phyloP scores from a whole-genome alignment of 2,888 invertebrate species.

The Himalopsyche anomala region DNA sequence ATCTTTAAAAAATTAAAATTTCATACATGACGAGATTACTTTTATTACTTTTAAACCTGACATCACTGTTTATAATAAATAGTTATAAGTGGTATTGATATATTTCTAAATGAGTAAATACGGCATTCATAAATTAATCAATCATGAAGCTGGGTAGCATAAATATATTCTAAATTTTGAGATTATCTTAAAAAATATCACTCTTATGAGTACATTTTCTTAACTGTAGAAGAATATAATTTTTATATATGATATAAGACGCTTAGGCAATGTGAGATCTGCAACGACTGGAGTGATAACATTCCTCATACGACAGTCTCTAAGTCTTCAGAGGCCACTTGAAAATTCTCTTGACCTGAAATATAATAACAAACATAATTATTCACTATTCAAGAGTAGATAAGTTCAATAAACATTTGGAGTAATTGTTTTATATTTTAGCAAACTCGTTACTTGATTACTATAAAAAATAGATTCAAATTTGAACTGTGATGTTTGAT shows the following conservation, averaged over 20 bases:
- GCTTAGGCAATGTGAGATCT: conserved; percentile 63
- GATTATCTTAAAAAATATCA: conserved; percentile 62
- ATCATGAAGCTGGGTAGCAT: conserved; percentile 12
- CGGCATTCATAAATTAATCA: conserved; percentile 3
- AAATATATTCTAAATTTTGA: conserved; percentile 47
- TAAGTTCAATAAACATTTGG: no score
- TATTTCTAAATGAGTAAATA: conserved; percentile 34
- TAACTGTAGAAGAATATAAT: conserved; percentile 58
- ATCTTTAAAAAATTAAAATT: conserved; percentile 22
- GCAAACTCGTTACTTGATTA: no score
- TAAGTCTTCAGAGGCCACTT: conserved; percentile 76
- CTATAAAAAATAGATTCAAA: no score
- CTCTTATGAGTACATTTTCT: conserved; percentile 59
- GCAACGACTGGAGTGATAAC: conserved; percentile 5
- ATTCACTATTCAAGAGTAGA: neutral
- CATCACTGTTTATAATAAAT: conserved; percentile 32
- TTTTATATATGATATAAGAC: conserved; percentile 54
- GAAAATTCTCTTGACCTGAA: conserved; percentile 77
- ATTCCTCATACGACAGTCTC: conserved; percentile 75
- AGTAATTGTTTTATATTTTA: no score
- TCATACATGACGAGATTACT: conserved; percentile 31
- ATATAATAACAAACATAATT: conserved; percentile 50
- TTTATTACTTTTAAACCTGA: neutral
- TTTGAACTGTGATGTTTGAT: no score
- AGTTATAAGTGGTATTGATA: conserved; percentile 23